Base-by-base conservation (phyloP, 2,888 invertebrate species). In the Noctua pronuba region DNA sequence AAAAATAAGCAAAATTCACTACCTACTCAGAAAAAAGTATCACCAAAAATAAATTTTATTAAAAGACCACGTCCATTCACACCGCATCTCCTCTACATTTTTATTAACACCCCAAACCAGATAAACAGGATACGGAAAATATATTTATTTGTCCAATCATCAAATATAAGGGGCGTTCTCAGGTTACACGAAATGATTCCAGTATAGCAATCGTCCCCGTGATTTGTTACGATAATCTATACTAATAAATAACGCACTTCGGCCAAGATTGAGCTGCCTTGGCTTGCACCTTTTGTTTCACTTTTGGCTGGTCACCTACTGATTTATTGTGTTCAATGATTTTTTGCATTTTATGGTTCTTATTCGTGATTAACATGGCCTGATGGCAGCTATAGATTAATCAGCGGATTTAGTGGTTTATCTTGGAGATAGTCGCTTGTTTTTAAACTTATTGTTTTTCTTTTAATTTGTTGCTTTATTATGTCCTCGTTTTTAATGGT, bases 121-220 rank as follows among this genome's bases (percentile, higher is more conserved):
- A 96, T 96, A 96, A 95, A 95, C 96, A 95, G 96, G 96, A 96
- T 96, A 96, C 94, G 94, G 95, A 94, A 96, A 96, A 96, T 96
- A 96, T 96, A 96, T 96, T 96, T 96, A 96, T 96, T 96, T 95
- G 95, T 94, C 95, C 96, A 96, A 96, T 96, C 96, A 96, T 95
- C 96, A 94, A 94, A 95, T 95, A 94, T 95, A 95, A 95, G 95
- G 96, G 96, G 95, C 93, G 95, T 95, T 95, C 96, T 96, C 96
- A 90, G 93, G 95, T 96, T 96, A 96, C 96, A 96, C 95, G 92
- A 91, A 95, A 94, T 95, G 95, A 96, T 95, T 94, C 94, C 93
- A 92, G 92, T 92, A 92, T 91, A 75, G 93, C 94, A 95, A 94
- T 94, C 95, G 93, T 88, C 85, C 86, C 78, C 86, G 95, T 96